Evolutionary conservation across 2,888 invertebrate species (phyloP).

Genomic region (Parasteatoda lunata): DNA sequence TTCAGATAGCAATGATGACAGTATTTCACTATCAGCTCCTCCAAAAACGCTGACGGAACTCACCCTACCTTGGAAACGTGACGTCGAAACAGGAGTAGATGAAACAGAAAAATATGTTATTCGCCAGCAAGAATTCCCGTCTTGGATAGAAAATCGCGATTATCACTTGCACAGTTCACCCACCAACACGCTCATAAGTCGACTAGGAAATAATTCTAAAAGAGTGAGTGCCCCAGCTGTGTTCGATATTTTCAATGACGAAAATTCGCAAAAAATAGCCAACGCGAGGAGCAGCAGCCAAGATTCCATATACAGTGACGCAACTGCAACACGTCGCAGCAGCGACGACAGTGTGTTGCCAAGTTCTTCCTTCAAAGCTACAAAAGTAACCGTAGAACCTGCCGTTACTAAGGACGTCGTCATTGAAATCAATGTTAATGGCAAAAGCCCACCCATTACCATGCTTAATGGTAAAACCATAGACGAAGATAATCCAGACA

Average conservation of each 20-base stretch:
- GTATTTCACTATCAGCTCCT: background rate
- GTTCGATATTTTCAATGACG: constrained; percentile 48
- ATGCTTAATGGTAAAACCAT: background rate
- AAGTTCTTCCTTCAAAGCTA: background rate
- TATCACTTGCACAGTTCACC: constrained; percentile 94
- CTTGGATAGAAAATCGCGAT: constrained; percentile 97
- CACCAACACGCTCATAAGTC: constrained; percentile 88
- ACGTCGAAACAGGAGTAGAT: constrained; percentile 20
- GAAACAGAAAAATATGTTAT: constrained; percentile 78
- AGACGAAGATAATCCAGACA: constrained; percentile 11
- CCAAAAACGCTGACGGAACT: constrained; percentile 85
- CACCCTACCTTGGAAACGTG: constrained; percentile 85
- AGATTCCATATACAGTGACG: background rate
- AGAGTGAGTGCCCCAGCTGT: constrained; percentile 44
- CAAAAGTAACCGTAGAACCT: constrained; percentile 17
- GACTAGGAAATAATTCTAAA: constrained; percentile 40
- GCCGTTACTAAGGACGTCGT: constrained; percentile 40
- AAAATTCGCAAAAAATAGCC: background rate
- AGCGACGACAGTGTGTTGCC: background rate
- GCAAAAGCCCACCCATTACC: constrained; percentile 13
- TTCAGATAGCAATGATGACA: constrained; percentile 47
- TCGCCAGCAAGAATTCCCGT: constrained; percentile 88
- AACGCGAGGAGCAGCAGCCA: background rate
- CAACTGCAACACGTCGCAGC: background rate
- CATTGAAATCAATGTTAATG: constrained; percentile 48